Conservation (phyloP, 2,888 invertebrate species). For the Nycteola revayana region DNA sequence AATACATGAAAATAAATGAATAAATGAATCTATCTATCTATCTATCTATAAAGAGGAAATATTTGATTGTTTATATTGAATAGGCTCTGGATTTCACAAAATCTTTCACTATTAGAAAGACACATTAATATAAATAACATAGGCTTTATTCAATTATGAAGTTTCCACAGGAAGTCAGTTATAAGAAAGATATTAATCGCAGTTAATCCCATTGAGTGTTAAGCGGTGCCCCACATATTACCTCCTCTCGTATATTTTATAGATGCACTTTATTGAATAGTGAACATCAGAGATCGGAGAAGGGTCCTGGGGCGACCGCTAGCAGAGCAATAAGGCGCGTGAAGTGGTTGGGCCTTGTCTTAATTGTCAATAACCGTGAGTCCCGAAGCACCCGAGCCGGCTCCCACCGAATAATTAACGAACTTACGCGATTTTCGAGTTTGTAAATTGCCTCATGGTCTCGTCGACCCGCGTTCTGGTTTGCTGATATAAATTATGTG, state of each 20-base stretch:
- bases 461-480: constrained; percentile 74
- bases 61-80: no score
- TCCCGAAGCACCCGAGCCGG: constrained; percentile 60
- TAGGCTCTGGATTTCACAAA: no score
- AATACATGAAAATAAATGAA: no score
- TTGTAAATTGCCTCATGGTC: constrained; percentile 80
- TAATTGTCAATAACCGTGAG: constrained; percentile 80
- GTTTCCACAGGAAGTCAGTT: no score
- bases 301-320: constrained; percentile 46
- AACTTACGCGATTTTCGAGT: constrained; percentile 81
- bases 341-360: constrained; percentile 67
- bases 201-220: no score
- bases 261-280: constrained; percentile 55
- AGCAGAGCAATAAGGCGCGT: constrained; percentile 64
- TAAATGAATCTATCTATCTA: no score
- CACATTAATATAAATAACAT: no score
- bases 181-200: no score
- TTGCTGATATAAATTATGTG: constrained; percentile 77
- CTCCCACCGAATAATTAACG: constrained; percentile 78
- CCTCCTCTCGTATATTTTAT: constrained; percentile 21
- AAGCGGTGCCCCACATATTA: no score
- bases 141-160: no score
- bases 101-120: no score
- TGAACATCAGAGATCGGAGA: constrained; percentile 46
- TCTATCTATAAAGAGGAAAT: no score